phyloP scores from a whole-genome alignment of 2,797 vertebrate species.

The Ibycter americanus region DNA sequence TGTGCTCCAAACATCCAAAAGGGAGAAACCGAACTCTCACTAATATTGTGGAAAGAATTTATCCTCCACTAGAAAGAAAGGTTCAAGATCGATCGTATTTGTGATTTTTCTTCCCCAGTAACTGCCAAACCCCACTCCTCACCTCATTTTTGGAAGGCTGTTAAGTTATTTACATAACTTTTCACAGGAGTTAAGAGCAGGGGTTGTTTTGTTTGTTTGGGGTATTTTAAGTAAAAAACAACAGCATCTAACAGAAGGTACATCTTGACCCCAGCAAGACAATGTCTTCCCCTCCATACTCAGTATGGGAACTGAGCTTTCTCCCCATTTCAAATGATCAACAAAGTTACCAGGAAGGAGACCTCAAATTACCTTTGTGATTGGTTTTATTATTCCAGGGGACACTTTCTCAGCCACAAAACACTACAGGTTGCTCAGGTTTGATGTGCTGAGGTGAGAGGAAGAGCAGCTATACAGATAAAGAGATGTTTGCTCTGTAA shows the following conservation, averaged over 20 bases:
- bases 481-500: not conserved
- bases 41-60: not conserved
- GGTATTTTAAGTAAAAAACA: not conserved
- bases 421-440: not conserved
- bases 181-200: not conserved
- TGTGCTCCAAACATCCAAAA: not conserved
- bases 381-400: not conserved
- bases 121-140: not conserved
- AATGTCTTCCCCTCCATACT: not conserved
- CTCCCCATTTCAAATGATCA: not conserved
- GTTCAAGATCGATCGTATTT: not conserved
- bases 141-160: not conserved
- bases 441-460: not conserved
- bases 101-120: not conserved
- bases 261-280: not conserved
- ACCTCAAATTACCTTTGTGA: not conserved
- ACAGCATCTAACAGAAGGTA: not conserved
- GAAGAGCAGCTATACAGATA: not conserved
- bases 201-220: no score
- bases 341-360: not conserved
- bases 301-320: not conserved
- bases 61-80: not conserved
- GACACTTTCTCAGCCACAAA: not conserved
- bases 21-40: rapidly evolving
- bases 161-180: not conserved